Conservation (phyloP, 2,888 invertebrate genomes). For the Halictus ligatus region DNA sequence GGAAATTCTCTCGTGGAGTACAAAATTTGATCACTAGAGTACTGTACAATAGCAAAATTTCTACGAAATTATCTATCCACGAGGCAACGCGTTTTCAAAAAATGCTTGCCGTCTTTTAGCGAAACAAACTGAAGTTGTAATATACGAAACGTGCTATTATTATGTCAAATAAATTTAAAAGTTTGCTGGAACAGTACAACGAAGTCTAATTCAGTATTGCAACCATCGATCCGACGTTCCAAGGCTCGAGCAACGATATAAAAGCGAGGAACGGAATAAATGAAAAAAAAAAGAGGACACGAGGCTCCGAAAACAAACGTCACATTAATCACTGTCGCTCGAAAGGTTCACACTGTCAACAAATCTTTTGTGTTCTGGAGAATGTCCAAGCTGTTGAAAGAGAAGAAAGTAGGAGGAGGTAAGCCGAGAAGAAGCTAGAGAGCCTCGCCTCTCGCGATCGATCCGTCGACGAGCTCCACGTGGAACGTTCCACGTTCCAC, state of each 20-base stretch:
- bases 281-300: neutral
- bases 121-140: too few species aligned
- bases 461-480: slow-evolving; percentile 39
- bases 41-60: too few species aligned
- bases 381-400: neutral
- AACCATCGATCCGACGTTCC: too few species aligned
- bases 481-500: slow-evolving; percentile 27
- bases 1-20: too few species aligned
- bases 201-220: too few species aligned
- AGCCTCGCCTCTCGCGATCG: slow-evolving; percentile 31
- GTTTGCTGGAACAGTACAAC: neutral
- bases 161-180: neutral
- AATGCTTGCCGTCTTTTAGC: too few species aligned
- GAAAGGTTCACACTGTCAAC: neutral
- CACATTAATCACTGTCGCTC: neutral
- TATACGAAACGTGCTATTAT: neutral
- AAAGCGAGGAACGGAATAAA: neutral
- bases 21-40: too few species aligned
- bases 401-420: neutral
- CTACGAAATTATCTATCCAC: too few species aligned
- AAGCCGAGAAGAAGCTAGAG: neutral
- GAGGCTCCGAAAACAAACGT: neutral
- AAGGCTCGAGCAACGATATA: too few species aligned
- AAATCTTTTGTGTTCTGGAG: neutral
- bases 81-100: too few species aligned